These are phyloP conservation scores for Caenorhabditis virilis DNA, from an alignment of 2,888 invertebrate species.

Conservation along the genomic window DNA sequence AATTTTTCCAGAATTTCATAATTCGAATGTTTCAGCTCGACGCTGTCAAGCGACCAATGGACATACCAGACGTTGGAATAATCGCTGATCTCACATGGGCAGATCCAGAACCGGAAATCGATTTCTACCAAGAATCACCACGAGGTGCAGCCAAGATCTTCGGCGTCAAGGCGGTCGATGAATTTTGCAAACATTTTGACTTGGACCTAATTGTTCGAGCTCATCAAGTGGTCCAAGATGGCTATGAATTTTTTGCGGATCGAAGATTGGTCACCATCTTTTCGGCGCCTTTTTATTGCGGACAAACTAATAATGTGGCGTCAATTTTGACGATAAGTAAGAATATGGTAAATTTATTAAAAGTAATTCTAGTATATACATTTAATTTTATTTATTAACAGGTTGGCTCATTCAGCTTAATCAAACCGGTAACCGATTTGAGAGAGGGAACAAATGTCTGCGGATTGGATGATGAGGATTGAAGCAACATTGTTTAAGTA, in stretches of 20 bases:
- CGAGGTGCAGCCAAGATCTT: conserved; percentile 57
- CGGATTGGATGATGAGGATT: conserved; percentile 16
- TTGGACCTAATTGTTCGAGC: conserved; percentile 64
- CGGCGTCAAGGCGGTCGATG: conserved; percentile 54
- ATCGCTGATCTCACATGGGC: conserved; percentile 71
- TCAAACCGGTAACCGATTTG: conserved; percentile 23
- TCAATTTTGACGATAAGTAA: conserved; percentile 39
- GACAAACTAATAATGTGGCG: conserved; percentile 71
- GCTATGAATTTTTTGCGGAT: conserved; percentile 89
- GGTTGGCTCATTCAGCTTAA: conserved; percentile 31
- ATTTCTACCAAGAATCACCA: conserved; percentile 51
- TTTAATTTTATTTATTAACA: neutral
- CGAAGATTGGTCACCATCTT: conserved; percentile 63
- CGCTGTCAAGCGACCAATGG: conserved; percentile 73
- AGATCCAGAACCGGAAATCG: conserved; percentile 52
- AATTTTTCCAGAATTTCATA: too few species aligned
- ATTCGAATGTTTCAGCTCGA: too few species aligned
- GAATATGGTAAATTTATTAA: conserved; percentile 25
- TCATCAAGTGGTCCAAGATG: conserved; percentile 71
- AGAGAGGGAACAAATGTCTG: conserved; percentile 25
- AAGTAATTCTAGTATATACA: neutral
- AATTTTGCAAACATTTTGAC: conserved; percentile 52
- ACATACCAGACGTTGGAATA: conserved; percentile 73
- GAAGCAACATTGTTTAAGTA: too few species aligned
- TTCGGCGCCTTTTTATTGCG: conserved; percentile 83